Evolutionary conservation across 2,113 vertebrate genomes (phyloP).

Genomic region (Embiotoca jacksoni): DNA sequence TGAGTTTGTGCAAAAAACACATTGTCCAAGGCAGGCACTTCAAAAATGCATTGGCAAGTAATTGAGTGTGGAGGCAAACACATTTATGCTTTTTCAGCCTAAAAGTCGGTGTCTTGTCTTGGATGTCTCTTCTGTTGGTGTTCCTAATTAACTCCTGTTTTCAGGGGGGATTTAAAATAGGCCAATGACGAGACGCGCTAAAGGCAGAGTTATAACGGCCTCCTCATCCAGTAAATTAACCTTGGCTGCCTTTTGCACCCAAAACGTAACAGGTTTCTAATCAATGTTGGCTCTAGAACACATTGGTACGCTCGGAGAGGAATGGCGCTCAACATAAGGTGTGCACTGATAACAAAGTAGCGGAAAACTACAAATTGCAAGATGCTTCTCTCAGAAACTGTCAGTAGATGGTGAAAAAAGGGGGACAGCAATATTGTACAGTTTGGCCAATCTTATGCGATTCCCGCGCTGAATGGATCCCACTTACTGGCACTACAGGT

Average conservation of each 20-base stretch:
- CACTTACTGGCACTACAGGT: slow-evolving; percentile 47
- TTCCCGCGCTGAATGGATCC: slow-evolving; percentile 11
- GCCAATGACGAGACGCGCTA: slow-evolving; percentile 64
- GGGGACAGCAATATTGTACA: slow-evolving; percentile 8
- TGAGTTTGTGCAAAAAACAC: slow-evolving; percentile 50
- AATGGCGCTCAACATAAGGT: slow-evolving; percentile 58
- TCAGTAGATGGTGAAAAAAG: slow-evolving; percentile 11
- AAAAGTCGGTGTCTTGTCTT: slow-evolving; percentile 58
- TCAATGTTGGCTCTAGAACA: slow-evolving; percentile 41
- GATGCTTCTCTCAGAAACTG: slow-evolving; percentile 31
- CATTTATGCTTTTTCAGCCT: slow-evolving; percentile 62
- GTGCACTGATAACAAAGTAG: slow-evolving; percentile 47
- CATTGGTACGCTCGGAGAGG: slow-evolving; percentile 19
- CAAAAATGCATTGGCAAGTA: slow-evolving; percentile 51
- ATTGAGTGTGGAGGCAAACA: slow-evolving; percentile 53
- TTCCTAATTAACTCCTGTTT: slow-evolving; percentile 77
- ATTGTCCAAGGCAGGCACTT: slow-evolving; percentile 54
- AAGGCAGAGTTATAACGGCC: slow-evolving; percentile 63
- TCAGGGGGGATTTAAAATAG: slow-evolving; percentile 75
- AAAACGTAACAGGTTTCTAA: slow-evolving; percentile 71
- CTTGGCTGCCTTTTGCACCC: slow-evolving; percentile 71
- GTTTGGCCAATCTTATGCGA: neutral
- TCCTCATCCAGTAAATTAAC: slow-evolving; percentile 79
- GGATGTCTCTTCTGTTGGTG: slow-evolving; percentile 58
- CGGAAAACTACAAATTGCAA: slow-evolving; percentile 42